Conservation (phyloP, 2,888 invertebrate species). For the Pardosa pseudoannulata region DNA sequence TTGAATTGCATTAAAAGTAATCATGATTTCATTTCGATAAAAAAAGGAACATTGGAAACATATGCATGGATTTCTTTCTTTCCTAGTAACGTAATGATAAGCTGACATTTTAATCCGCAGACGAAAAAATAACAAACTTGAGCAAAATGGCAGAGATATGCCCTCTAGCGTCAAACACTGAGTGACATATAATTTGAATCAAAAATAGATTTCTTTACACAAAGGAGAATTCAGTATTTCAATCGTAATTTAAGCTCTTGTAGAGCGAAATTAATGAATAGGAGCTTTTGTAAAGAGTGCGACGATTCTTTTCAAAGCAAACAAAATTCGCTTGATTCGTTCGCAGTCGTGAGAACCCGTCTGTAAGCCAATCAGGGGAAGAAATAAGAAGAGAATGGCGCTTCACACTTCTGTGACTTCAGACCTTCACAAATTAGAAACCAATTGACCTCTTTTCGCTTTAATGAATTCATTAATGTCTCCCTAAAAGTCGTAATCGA, state of each 20-base stretch:
- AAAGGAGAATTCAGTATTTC: not conserved
- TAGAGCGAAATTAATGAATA: not conserved
- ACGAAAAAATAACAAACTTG: too few relatives aligned
- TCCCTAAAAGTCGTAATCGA: not conserved
- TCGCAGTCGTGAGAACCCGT: not conserved
- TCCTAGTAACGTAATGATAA: too few relatives aligned
- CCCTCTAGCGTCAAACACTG: not conserved
- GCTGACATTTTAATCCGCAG: too few relatives aligned
- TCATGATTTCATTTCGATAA: too few relatives aligned
- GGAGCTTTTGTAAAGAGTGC: not conserved
- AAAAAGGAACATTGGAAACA: too few relatives aligned
- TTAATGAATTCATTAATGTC: not conserved
- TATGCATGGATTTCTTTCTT: too few relatives aligned
- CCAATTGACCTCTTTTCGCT: not conserved
- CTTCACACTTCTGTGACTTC: not conserved
- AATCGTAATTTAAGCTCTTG: not conserved
- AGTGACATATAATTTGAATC: not conserved
- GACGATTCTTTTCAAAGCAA: too few relatives aligned
- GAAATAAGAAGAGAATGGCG: not conserved
- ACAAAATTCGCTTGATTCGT: not conserved
- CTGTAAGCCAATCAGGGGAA: not conserved
- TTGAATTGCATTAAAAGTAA: too few relatives aligned
- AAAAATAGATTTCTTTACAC: not conserved
- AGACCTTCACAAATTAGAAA: not conserved
- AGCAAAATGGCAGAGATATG: not conserved